Conservation (phyloP, 1,140 invertebrate species). For the Halesus radiatus region DNA sequence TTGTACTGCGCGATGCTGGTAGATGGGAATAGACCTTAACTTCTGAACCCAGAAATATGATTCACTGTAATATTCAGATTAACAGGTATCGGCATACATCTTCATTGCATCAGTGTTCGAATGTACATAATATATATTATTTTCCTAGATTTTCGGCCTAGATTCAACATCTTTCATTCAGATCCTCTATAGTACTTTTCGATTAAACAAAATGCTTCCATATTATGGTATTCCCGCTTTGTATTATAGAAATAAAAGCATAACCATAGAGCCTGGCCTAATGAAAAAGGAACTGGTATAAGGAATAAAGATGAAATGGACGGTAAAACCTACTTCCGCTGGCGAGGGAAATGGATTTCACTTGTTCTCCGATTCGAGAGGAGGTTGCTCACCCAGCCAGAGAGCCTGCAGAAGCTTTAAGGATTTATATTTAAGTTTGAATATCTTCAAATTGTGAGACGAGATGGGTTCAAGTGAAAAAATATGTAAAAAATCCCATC, state of each 20-base stretch:
- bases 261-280: constrained; percentile 1
- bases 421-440: constrained; percentile 45
- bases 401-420: constrained; percentile 27
- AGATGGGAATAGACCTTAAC: too few relatives aligned
- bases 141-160: background rate
- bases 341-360: constrained; percentile 37
- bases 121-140: too few relatives aligned
- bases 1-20: too few relatives aligned
- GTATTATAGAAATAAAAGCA: constrained; percentile 21
- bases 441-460: constrained; percentile 31
- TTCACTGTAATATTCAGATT: too few relatives aligned
- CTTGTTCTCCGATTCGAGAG: constrained; percentile 30
- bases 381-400: background rate
- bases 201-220: background rate
- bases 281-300: constrained; percentile 37
- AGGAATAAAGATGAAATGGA: constrained; percentile 43
- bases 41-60: too few relatives aligned
- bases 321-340: constrained; percentile 36
- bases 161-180: background rate
- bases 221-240: constrained; percentile 12
- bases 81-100: too few relatives aligned
- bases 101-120: too few relatives aligned
- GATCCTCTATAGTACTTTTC: background rate
- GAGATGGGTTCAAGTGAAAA: constrained; percentile 9
- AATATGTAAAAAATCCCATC: background rate